These are phyloP conservation scores for Dasyprocta punctata DNA, from an alignment of 2,113 vertebrate genomes.

Conservation along the genomic window DNA sequence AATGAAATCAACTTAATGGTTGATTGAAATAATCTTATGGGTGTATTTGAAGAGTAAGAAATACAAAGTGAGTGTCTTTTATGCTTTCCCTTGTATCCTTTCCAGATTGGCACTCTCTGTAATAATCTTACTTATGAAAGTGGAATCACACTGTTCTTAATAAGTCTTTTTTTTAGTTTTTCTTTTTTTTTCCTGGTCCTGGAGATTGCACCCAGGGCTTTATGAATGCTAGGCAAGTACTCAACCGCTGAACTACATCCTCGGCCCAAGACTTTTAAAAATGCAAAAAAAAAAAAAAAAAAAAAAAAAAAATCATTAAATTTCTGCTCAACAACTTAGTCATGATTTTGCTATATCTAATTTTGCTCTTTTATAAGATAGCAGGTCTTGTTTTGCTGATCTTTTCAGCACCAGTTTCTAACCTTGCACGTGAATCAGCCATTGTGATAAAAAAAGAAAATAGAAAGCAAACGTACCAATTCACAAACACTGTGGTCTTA, in stretches of 20 bases:
- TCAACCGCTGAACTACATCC: not conserved
- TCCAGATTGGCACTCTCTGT: not conserved
- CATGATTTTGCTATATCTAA: not conserved
- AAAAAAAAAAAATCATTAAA: not conserved
- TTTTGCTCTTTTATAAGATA: not conserved
- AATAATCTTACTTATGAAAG: not conserved
- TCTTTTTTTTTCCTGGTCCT: not conserved
- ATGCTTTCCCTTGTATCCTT: not conserved
- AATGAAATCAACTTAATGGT: not conserved
- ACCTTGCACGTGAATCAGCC: not conserved
- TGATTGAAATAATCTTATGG: not conserved
- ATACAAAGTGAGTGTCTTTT: not conserved
- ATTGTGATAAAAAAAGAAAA: not conserved
- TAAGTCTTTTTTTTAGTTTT: not conserved
- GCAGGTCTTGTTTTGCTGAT: not conserved
- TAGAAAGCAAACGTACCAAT: not conserved
- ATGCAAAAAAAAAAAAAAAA: too few species aligned
- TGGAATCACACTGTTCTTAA: not conserved
- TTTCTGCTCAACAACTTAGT: not conserved
- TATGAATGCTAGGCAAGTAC: not conserved
- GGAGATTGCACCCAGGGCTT: not conserved
- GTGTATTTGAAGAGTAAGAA: not conserved
- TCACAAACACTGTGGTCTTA: not conserved
- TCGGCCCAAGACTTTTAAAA: not conserved
- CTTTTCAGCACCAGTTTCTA: not conserved